Evolutionary conservation across 2,113 vertebrate species (phyloP).

Genomic region (Paralichthys olivaceus): DNA sequence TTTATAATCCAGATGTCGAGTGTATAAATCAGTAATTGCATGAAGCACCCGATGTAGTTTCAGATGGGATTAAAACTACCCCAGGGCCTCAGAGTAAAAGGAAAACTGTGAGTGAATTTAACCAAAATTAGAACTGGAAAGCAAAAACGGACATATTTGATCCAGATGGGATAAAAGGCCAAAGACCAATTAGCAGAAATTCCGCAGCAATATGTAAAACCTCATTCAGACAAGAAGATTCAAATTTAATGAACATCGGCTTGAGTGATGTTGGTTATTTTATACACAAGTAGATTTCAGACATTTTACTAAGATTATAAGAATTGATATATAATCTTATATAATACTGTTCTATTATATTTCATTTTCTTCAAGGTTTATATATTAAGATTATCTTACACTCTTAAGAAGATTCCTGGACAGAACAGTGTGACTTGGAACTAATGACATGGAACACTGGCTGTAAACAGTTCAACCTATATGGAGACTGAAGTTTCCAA

Average conservation of each 20-base stretch:
- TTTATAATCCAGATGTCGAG: conserved; percentile 47
- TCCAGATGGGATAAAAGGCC: conserved; percentile 12
- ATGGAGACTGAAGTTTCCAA: no score
- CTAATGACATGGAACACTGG: no score
- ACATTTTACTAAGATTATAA: no score
- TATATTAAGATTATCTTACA: no score
- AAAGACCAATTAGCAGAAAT: background rate
- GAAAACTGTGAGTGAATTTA: conserved; percentile 26
- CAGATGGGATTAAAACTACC: conserved; percentile 64
- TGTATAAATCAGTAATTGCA: conserved; percentile 55
- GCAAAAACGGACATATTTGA: conserved; percentile 6
- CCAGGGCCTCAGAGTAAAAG: conserved; percentile 7
- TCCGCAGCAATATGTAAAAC: background rate
- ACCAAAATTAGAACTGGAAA: background rate
- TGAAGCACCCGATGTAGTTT: conserved; percentile 59
- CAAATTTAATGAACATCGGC: conserved; percentile 16
- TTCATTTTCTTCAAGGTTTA: no score
- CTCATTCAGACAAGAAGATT: background rate
- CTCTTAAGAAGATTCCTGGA: background rate
- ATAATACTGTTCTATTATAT: no score
- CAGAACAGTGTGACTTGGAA: background rate
- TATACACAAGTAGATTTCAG: no score
- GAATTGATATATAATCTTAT: no score
- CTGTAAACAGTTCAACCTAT: background rate
- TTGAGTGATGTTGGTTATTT: background rate